Evolutionary conservation across 2,888 invertebrate genomes (phyloP).

Genomic region (Hoplodrina blanda): DNA sequence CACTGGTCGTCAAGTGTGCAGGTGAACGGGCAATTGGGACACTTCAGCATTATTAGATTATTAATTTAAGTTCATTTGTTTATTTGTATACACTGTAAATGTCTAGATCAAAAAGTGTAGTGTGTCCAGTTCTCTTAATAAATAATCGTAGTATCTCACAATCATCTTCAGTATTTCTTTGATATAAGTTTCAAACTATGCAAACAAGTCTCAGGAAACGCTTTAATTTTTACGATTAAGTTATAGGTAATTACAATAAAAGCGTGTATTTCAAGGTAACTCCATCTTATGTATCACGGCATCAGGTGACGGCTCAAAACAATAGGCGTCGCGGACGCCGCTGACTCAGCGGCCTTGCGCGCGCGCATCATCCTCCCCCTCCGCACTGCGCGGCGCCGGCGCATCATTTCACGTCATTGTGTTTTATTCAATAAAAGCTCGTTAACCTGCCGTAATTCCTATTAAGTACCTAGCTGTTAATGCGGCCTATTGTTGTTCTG

Average conservation of each 20-base stretch:
- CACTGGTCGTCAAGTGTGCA: too few species aligned
- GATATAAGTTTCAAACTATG: not conserved
- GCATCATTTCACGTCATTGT: conserved; percentile 67
- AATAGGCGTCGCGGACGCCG: conserved; percentile 57
- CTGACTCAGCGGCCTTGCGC: conserved; percentile 68
- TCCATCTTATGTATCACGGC: conserved; percentile 36
- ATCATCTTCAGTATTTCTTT: not conserved
- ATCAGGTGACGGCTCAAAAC: conserved; percentile 59
- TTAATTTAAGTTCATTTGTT: too few species aligned
- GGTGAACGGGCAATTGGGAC: too few species aligned
- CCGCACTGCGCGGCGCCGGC: conserved; percentile 41
- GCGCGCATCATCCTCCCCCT: conserved; percentile 21
- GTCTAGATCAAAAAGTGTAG: too few species aligned
- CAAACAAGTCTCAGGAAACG: not conserved
- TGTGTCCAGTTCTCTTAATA: too few species aligned
- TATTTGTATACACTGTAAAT: too few species aligned
- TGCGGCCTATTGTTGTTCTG: conserved; percentile 60
- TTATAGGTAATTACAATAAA: conserved; percentile 7
- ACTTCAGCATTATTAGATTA: too few species aligned
- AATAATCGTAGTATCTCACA: not conserved
- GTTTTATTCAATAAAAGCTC: conserved; percentile 65
- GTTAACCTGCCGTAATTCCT: conserved; percentile 63
- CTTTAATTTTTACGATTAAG: not conserved
- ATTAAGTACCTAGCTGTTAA: conserved; percentile 65
- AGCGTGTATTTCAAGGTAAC: conserved; percentile 44